Percentiles rank a stretch among this genome's conserved stretches.
phyloP scores from a whole-genome alignment of 2,113 vertebrate species.

The Ellobius talpinus region DNA sequence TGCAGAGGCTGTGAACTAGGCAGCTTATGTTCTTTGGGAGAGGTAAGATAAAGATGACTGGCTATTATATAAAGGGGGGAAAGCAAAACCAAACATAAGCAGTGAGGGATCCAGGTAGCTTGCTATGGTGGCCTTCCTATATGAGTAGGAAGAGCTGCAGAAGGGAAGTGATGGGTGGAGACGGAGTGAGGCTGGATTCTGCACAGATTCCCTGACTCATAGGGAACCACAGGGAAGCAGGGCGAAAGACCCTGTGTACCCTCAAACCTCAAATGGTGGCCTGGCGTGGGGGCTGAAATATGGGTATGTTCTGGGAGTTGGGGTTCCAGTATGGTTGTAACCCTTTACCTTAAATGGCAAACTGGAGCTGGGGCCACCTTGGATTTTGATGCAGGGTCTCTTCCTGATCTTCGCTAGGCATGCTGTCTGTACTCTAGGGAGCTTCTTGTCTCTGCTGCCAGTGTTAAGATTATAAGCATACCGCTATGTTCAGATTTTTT shows the following conservation, averaged over 20 bases:
- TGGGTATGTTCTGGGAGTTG: background rate
- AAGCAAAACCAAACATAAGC: background rate
- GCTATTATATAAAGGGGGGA: fast-evolving
- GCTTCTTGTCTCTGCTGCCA: background rate
- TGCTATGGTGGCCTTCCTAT: background rate
- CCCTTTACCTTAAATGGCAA: background rate
- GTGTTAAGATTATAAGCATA: background rate
- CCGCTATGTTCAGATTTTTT: background rate
- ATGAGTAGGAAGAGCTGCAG: too few relatives aligned
- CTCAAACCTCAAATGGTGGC: background rate
- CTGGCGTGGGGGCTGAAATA: background rate
- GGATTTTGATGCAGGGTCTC: background rate
- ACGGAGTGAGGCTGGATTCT: background rate
- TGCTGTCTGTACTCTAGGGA: too few relatives aligned
- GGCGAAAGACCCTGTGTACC: background rate
- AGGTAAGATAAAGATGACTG: background rate
- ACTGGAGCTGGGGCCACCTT: background rate
- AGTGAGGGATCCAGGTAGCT: background rate
- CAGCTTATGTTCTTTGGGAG: background rate
- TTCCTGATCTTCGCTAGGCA: background rate
- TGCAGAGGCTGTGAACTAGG: background rate
- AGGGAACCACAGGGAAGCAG: background rate
- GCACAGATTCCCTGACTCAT: background rate
- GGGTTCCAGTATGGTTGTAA: background rate
- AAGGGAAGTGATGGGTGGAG: background rate